Conservation (phyloP, 2,888 invertebrate species). For the Pristionchus maxplancki region DNA sequence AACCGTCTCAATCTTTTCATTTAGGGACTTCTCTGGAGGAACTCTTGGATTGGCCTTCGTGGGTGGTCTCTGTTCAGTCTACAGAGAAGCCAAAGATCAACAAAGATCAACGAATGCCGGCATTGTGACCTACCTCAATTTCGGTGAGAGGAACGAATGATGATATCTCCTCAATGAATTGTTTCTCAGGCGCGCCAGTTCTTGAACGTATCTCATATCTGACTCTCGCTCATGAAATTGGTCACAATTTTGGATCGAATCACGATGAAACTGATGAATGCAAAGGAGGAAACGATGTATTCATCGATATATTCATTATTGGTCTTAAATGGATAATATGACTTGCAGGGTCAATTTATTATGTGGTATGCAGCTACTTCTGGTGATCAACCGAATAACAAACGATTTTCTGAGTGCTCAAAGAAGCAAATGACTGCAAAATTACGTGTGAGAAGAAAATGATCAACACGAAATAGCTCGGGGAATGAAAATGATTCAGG, state of each 20-base stretch:
- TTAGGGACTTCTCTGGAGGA: slow-evolving; percentile 89
- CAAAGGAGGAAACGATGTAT: not conserved
- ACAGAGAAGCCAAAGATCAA: not conserved
- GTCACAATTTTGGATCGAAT: slow-evolving; percentile 98
- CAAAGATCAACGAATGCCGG: slow-evolving; percentile 89
- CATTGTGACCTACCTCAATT: slow-evolving; percentile 98
- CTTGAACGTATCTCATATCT: slow-evolving; percentile 97
- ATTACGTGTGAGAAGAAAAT: slow-evolving; percentile 68
- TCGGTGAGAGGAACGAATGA: slow-evolving; percentile 82
- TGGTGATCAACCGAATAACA: slow-evolving; percentile 97
- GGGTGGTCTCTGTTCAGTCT: slow-evolving; percentile 80
- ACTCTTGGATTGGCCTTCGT: slow-evolving; percentile 91
- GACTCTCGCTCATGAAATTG: slow-evolving; percentile 98
- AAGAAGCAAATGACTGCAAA: slow-evolving; percentile 84
- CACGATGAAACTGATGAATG: slow-evolving; percentile 73
- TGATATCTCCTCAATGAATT: not conserved
- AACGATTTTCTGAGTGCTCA: slow-evolving; percentile 95
- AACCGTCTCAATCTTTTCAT: not conserved
- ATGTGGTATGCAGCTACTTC: slow-evolving; percentile 98
- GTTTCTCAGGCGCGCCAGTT: slow-evolving; percentile 82
- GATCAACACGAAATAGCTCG: not conserved
- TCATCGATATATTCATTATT: too few species aligned
- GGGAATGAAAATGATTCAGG: not conserved
- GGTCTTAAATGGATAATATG: slow-evolving; percentile 75
- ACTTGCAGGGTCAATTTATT: slow-evolving; percentile 92